These are phyloP conservation scores for Halcyon chelicuti DNA, from an alignment of 2,797 vertebrate genomes.

Conservation along the genomic window DNA sequence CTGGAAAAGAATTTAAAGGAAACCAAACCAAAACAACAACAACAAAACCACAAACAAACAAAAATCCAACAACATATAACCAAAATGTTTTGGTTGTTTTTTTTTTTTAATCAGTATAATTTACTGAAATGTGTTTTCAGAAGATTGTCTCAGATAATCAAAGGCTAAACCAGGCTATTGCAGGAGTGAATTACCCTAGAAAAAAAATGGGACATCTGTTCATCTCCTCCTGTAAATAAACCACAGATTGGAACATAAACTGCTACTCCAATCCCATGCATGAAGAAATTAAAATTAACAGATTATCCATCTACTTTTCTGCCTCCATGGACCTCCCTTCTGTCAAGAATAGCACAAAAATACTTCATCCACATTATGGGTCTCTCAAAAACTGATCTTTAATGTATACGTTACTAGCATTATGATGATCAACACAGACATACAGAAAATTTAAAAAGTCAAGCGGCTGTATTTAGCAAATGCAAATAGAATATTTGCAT, in stretches of 20 bases:
- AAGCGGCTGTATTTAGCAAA: background rate
- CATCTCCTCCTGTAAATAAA: constrained; percentile 16
- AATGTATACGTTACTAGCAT: background rate
- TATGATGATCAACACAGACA: background rate
- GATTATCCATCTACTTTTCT: background rate
- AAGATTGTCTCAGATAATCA: background rate
- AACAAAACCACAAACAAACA: too few species aligned
- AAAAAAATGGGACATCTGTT: background rate
- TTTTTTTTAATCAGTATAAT: background rate
- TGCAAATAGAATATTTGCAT: background rate
- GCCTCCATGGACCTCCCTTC: background rate
- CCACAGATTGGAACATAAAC: background rate
- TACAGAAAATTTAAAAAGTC: background rate
- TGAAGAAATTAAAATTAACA: constrained; percentile 29
- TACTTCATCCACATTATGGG: background rate
- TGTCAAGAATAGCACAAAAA: background rate
- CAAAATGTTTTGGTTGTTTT: background rate
- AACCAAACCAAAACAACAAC: too few species aligned
- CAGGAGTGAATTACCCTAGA: background rate
- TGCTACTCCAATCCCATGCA: background rate
- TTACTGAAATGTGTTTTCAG: background rate
- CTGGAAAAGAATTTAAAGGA: background rate
- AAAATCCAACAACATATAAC: background rate
- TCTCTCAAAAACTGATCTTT: background rate
- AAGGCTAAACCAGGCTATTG: background rate